A percentile compares a stretch with the other conserved stretches of the same genome.
Conservation (phyloP, 2,888 invertebrate genomes). For the Muschampia plurimacula region DNA sequence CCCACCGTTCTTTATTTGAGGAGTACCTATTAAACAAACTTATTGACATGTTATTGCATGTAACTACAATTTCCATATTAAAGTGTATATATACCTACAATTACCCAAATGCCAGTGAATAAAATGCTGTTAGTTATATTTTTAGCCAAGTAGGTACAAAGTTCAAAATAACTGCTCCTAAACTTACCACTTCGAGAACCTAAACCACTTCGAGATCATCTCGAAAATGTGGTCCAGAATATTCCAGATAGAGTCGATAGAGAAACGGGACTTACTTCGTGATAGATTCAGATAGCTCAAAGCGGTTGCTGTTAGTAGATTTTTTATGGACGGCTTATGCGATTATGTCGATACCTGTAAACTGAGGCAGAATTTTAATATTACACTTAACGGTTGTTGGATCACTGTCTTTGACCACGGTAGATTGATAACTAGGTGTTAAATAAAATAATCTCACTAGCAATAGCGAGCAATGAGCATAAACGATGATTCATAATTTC, state of each 20-base stretch:
- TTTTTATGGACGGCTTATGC: slow-evolving; percentile 10
- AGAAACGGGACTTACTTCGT: slow-evolving; percentile 31
- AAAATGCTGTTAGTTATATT: too few species aligned
- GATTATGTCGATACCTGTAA: slow-evolving; percentile 2
- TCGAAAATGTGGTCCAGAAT: slow-evolving; percentile 23
- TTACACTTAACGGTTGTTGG: not conserved
- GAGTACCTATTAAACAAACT: too few species aligned
- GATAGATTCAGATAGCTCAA: slow-evolving; percentile 20
- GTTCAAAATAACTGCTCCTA: not conserved
- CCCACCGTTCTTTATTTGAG: too few species aligned
- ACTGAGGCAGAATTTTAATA: not conserved
- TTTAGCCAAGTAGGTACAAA: too few species aligned
- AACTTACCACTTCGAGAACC: too few species aligned
- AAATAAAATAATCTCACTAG: not conserved
- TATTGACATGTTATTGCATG: too few species aligned
- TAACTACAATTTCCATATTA: not conserved
- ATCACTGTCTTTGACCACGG: not conserved
- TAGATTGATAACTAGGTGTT: not conserved
- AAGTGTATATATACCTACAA: not conserved
- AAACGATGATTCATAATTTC: not conserved
- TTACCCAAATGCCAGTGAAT: too few species aligned
- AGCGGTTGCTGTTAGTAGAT: slow-evolving; percentile 19
- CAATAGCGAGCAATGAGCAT: not conserved
- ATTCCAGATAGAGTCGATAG: slow-evolving; percentile 10
- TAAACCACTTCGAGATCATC: not conserved